Evolutionary conservation across 1,140 invertebrate genomes (phyloP).

Genomic region (Rhopalosiphum maidis): DNA sequence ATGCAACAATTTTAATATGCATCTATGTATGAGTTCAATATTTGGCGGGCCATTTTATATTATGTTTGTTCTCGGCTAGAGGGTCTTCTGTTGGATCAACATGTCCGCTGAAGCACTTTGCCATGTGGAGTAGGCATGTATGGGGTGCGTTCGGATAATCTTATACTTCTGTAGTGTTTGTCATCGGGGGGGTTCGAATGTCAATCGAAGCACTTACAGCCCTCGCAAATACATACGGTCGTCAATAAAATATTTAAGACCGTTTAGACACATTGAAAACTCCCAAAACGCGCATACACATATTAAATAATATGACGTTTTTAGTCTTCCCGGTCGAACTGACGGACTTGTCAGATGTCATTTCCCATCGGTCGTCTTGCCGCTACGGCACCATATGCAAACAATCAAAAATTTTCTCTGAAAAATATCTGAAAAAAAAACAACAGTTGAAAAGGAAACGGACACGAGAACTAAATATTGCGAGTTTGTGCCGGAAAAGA

Average conservation of each 20-base stretch:
- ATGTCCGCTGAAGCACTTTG: neutral
- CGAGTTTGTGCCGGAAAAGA: neutral
- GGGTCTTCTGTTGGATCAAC: neutral
- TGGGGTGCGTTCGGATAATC: neutral
- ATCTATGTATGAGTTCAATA: neutral
- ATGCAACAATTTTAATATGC: neutral
- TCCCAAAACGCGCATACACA: neutral
- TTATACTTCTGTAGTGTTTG: neutral
- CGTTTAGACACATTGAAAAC: neutral
- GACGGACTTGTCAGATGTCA: neutral
- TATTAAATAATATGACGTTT: neutral
- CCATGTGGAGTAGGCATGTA: neutral
- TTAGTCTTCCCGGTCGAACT: neutral
- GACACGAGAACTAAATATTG: neutral
- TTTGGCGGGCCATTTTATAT: neutral
- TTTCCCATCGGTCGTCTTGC: neutral
- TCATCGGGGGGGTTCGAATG: neutral
- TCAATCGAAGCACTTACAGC: constrained; percentile 7
- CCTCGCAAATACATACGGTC: neutral
- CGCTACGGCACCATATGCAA: neutral
- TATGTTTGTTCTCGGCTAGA: neutral
- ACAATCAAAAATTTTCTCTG: neutral
- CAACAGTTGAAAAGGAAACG: neutral
- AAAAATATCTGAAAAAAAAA: neutral
- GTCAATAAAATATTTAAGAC: constrained; percentile 23